Conservation (phyloP, 2,888 invertebrate species). For the Drosophila diplacantha region DNA sequence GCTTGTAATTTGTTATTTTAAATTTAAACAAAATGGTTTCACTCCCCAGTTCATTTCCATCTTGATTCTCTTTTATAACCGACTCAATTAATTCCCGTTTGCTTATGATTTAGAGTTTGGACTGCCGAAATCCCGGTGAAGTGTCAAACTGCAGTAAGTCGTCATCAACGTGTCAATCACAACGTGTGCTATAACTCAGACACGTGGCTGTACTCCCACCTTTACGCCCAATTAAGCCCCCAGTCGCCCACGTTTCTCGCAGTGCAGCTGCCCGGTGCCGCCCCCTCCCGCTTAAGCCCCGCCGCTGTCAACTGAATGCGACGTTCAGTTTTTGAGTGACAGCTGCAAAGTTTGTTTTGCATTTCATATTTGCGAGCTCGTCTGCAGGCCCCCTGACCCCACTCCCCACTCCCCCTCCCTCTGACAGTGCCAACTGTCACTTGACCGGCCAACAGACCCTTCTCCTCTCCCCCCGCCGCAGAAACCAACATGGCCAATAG, state of each 20-base stretch:
- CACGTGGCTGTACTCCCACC: conserved; percentile 46
- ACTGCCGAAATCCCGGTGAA: conserved; percentile 45
- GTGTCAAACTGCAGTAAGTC: conserved; percentile 65
- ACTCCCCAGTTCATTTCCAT: background rate
- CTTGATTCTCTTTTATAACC: background rate
- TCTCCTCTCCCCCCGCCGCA: background rate
- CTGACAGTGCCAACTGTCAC: conserved; percentile 61
- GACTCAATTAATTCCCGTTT: conserved; percentile 10
- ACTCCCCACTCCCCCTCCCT: background rate
- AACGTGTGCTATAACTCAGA: conserved; percentile 45
- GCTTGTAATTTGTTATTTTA: background rate
- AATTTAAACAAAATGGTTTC: background rate
- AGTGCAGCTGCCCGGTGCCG: conserved; percentile 45
- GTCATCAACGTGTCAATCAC: conserved; percentile 67
- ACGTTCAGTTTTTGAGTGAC: conserved; percentile 70
- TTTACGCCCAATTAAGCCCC: conserved; percentile 62
- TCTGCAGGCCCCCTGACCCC: conserved; percentile 8
- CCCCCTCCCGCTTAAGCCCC: conserved; percentile 5
- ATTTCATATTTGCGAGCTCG: conserved; percentile 66
- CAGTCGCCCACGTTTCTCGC: conserved; percentile 57
- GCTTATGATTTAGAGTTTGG: conserved; percentile 8
- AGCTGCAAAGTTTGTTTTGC: conserved; percentile 73
- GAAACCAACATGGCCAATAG: conserved; percentile 57
- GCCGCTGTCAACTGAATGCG: conserved; percentile 51
- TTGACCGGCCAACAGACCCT: conserved; percentile 60